A percentile compares a stretch with the other conserved stretches of the same genome.
phyloP scores from a whole-genome alignment of 2,797 vertebrate genomes.

The Fratercula arctica region DNA sequence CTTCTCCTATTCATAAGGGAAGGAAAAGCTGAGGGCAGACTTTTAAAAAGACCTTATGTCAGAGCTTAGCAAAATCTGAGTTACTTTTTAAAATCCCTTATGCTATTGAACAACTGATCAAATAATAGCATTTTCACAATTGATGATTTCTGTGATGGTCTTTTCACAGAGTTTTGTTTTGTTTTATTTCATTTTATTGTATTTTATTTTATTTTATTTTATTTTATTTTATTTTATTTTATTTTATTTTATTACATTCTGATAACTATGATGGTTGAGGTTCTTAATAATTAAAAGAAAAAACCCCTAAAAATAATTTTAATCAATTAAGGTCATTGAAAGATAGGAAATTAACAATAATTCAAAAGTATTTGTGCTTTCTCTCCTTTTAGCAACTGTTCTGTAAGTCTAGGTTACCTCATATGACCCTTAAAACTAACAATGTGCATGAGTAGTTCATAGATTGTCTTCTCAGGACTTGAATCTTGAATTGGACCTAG shows the following conservation, averaged over 20 bases:
- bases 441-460: no score
- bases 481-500: not conserved
- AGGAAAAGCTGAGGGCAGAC: not conserved
- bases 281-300: not conserved
- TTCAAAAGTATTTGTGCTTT: not conserved
- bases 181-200: not conserved
- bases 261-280: not conserved
- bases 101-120: not conserved
- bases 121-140: not conserved
- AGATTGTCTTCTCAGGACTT: not conserved
- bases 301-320: accelerated
- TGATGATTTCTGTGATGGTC: not conserved
- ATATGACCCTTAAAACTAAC: not conserved
- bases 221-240: no score
- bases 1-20: not conserved
- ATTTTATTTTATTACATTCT: not conserved
- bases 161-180: not conserved
- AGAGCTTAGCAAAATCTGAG: not conserved
- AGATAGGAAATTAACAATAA: not conserved
- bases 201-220: not conserved
- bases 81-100: not conserved
- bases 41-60: not conserved
- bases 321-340: not conserved
- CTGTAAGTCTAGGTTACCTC: not conserved
- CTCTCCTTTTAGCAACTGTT: not conserved